Evolutionary conservation across 2,888 invertebrate genomes (phyloP), one percentile per base, ranked within the genome.

Genomic region (Homarus gammarus): DNA sequence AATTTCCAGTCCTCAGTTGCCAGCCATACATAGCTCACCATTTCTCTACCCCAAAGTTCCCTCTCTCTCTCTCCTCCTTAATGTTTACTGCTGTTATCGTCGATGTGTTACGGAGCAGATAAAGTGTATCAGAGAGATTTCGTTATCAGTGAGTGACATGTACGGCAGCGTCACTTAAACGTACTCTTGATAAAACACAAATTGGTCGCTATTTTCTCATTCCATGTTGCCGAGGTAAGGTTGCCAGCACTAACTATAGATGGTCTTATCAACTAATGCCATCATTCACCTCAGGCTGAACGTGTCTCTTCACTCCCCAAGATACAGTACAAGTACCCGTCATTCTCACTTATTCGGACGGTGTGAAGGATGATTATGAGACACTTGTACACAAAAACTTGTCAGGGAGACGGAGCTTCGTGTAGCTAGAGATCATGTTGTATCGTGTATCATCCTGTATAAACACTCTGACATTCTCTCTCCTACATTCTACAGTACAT

Each of bases 1-100:
- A 79, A 27, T 79, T 79, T 78, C 44, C 79, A 79, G 51, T 18
- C 33, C 2, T 56, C 79, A 27, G 73, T 79, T 79, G 49, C 51
- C 79, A 79, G 27, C 79, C 79, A 18, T 56, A 18, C 51, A 33
- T 56, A n/a, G 31, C 22, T 18, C 2, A 8, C 0, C 51, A n/a
- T 33, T 15, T 31, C 49, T 27, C 1, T 15, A 10, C 78, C 3
- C 27, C 27, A 5, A 10, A 10, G 5, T 22, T 77, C 72, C 33
- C 33, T n/a, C 68, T 68, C 33, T 33, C 72, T 27, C 72, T 72
- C 33, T 27, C 73, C 27, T 2, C 38, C 38, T 38, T 18, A 12
- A 15, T 73, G 38, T 73, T 44, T 31, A 44, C 22, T 6, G 18
- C 31, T 15, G 18, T 15, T 72, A 27, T 72, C 27, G 5, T 8